Percentiles rank a stretch among this genome's conserved stretches.
Evolutionary conservation across 2,888 invertebrate species (phyloP).

Genomic region (Sphaerophoria rueppellii): DNA sequence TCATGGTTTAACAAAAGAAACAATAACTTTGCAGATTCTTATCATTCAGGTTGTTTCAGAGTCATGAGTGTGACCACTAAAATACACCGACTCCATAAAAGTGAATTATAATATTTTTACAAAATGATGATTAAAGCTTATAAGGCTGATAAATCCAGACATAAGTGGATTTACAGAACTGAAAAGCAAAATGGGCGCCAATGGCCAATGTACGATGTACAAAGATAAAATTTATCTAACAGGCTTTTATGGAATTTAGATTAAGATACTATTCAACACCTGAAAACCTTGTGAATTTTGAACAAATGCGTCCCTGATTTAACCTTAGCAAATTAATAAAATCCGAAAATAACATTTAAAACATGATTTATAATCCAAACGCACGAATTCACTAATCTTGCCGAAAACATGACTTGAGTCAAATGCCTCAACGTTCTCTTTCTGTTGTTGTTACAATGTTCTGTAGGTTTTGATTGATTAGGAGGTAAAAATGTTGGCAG

Average conservation of each 20-base stretch:
- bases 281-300: too few species aligned
- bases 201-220: too few species aligned
- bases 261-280: too few species aligned
- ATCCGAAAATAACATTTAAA: slow-evolving; percentile 17
- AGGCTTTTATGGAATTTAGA: too few species aligned
- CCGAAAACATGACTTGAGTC: slow-evolving; percentile 54
- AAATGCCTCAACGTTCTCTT: slow-evolving; percentile 31
- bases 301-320: background rate
- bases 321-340: slow-evolving; percentile 37
- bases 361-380: slow-evolving; percentile 63
- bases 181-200: background rate
- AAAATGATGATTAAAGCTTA: slow-evolving; percentile 43
- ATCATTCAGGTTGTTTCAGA: slow-evolving; percentile 52
- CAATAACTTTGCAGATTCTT: slow-evolving; percentile 66
- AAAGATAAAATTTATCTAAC: too few species aligned
- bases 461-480: slow-evolving; percentile 56
- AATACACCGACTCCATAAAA: slow-evolving; percentile 43
- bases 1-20: slow-evolving; percentile 46
- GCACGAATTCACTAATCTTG: slow-evolving; percentile 34
- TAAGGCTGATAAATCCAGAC: background rate
- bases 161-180: background rate
- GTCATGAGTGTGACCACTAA: slow-evolving; percentile 35
- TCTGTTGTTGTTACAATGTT: background rate
- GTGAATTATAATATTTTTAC: slow-evolving; percentile 46
- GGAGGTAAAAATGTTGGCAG: slow-evolving; percentile 9